Evolutionary conservation across 2,113 vertebrate species (phyloP).

Genomic region (Ptilonorhynchus violaceus): DNA sequence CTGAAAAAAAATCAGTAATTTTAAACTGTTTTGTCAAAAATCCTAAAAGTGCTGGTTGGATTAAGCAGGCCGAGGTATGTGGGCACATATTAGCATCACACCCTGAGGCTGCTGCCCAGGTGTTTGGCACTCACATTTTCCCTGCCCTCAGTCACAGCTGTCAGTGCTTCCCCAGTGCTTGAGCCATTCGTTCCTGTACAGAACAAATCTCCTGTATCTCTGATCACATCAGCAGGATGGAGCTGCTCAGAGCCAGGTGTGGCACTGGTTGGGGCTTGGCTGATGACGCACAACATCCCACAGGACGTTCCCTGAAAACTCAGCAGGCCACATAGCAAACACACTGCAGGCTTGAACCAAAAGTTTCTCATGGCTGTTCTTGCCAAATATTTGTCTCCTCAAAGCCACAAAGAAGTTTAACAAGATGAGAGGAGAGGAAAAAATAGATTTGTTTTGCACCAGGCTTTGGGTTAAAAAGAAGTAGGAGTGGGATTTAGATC

Average conservation of each 20-base stretch:
- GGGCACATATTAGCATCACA: not conserved
- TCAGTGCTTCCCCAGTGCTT: not conserved
- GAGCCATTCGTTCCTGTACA: not conserved
- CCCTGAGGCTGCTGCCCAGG: not conserved
- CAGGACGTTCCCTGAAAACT: not conserved
- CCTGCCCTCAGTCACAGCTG: not conserved
- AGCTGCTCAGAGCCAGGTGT: not conserved
- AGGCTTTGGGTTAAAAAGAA: not conserved
- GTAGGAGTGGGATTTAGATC: not conserved
- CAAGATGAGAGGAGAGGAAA: not conserved
- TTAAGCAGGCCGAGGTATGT: not conserved
- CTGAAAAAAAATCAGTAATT: not conserved
- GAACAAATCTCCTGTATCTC: no score
- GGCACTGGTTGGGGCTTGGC: not conserved
- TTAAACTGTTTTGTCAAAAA: not conserved
- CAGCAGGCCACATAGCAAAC: not conserved
- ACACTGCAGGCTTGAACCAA: not conserved
- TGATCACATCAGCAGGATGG: not conserved
- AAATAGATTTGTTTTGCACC: not conserved
- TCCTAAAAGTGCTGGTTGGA: not conserved
- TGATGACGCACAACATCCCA: not conserved
- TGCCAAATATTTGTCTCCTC: not conserved
- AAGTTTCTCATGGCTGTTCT: not conserved
- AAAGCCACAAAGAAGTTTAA: not conserved
- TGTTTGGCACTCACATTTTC: not conserved